Percentiles rank a stretch among this genome's conserved stretches.
These are phyloP conservation scores for Phrixothrix hirtus DNA, from an alignment of 2,888 invertebrate species.

Conservation along the genomic window DNA sequence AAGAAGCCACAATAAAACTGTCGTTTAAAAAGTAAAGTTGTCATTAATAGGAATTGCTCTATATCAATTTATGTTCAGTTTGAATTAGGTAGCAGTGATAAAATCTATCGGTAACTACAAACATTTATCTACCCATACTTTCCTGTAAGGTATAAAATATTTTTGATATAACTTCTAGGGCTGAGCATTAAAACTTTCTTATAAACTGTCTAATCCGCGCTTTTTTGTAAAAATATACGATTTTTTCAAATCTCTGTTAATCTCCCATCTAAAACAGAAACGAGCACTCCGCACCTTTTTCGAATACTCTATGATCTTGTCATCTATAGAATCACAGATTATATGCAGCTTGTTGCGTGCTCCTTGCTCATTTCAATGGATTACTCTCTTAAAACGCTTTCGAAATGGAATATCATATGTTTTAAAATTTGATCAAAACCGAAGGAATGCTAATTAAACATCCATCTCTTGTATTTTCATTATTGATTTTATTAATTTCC, in stretches of 20 bases:
- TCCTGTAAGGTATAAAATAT: constrained; percentile 39
- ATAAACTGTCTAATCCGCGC: constrained; percentile 23
- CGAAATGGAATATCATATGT: constrained; percentile 16
- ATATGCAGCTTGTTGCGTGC: constrained; percentile 38
- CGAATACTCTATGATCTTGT: constrained; percentile 19
- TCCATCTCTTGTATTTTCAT: too few relatives aligned
- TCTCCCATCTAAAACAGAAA: constrained; percentile 24
- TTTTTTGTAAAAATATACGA: constrained; percentile 22
- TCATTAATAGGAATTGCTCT: constrained; percentile 55
- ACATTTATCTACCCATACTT: constrained; percentile 38
- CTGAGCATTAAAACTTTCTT: constrained; percentile 18
- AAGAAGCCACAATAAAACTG: constrained; percentile 57
- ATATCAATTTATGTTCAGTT: constrained; percentile 53
- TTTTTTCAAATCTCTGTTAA: constrained; percentile 30
- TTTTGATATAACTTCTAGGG: constrained; percentile 32
- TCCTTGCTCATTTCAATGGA: constrained; percentile 33
- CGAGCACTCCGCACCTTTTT: constrained; percentile 28
- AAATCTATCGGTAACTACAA: constrained; percentile 41
- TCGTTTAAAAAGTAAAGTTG: constrained; percentile 55
- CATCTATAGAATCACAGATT: constrained; percentile 32
- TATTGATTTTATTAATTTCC: too few relatives aligned
- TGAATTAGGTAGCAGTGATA: constrained; percentile 50
- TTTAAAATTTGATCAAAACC: too few relatives aligned
- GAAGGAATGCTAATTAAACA: too few relatives aligned
- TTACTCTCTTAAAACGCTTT: constrained; percentile 34